phyloP scores from a whole-genome alignment of 2,888 invertebrate species.

The Cepaea hortensis region DNA sequence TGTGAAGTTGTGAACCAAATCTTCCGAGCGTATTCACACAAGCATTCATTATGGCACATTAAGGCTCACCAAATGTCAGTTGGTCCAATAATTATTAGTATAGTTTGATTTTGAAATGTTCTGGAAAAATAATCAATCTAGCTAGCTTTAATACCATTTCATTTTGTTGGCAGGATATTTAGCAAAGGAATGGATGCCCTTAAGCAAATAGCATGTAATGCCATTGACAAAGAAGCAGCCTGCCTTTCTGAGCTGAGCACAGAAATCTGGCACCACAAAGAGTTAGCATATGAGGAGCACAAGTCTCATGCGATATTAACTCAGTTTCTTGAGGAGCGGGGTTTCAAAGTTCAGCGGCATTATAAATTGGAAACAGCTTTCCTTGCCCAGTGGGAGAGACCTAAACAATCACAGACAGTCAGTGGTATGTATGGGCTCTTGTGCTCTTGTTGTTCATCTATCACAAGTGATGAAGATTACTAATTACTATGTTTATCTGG shows the following conservation, averaged over 20 bases:
- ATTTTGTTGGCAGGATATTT: no score
- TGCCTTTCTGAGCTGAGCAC: conserved; percentile 24
- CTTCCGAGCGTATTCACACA: no score
- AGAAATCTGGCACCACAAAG: conserved; percentile 45
- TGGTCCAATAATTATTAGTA: no score
- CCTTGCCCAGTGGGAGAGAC: conserved; percentile 54
- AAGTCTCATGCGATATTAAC: conserved; percentile 54
- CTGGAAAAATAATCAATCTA: no score
- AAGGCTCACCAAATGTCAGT: no score
- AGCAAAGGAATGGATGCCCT: conserved; percentile 28
- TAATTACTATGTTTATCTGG: no score
- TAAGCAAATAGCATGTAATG: conserved; percentile 31
- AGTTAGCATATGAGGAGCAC: conserved; percentile 39
- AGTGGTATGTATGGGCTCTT: conserved; percentile 3
- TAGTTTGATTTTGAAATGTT: no score
- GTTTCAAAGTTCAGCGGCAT: conserved; percentile 68
- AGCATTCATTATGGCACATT: no score
- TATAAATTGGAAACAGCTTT: conserved; percentile 65
- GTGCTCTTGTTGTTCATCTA: no score
- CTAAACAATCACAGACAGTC: neutral
- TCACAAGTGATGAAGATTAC: no score
- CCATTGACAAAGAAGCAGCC: conserved; percentile 30
- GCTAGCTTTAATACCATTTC: no score
- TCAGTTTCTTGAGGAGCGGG: conserved; percentile 59
- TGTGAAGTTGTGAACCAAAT: no score